Percentiles rank a stretch among this genome's conserved stretches.
Conservation (phyloP, 2,797 vertebrate species). For the Esox lucius region DNA sequence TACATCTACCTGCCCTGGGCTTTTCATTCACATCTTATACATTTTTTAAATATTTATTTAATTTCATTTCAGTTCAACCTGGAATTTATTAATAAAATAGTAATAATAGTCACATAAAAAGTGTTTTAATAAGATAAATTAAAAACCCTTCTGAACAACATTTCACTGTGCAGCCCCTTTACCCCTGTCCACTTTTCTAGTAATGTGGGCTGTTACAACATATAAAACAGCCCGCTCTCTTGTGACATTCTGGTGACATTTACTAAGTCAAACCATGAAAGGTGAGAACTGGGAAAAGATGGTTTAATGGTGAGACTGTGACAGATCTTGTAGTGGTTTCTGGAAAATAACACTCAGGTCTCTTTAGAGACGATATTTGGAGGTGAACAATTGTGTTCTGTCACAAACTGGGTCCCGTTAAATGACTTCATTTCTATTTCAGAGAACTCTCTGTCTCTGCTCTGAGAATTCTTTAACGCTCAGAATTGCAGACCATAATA, state of each 20-base stretch:
- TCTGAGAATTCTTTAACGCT: background rate
- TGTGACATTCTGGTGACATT: conserved; percentile 43
- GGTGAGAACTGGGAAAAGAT: conserved; percentile 23
- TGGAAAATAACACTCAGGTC: background rate
- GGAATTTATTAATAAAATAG: background rate
- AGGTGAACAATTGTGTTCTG: background rate
- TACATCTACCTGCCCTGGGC: conserved; percentile 50
- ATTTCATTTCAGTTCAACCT: background rate
- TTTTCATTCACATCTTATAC: conserved; percentile 3
- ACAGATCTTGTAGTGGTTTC: background rate
- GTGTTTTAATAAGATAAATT: background rate
- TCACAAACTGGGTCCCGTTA: background rate
- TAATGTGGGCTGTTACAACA: conserved; percentile 45
- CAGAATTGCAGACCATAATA: conserved; percentile 1
- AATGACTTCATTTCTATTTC: background rate
- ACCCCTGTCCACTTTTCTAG: background rate
- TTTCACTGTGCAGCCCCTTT: background rate
- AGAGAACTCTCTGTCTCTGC: background rate
- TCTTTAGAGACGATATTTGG: background rate
- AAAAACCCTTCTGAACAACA: background rate
- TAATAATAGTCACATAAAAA: background rate
- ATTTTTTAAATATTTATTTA: background rate
- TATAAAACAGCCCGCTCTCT: conserved; percentile 30
- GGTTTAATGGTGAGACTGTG: background rate
- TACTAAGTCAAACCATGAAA: conserved; percentile 44